A percentile compares a stretch with the other conserved stretches of the same genome.
Conservation (phyloP, 1,140 invertebrate species). For the Colletes latitarsis region DNA sequence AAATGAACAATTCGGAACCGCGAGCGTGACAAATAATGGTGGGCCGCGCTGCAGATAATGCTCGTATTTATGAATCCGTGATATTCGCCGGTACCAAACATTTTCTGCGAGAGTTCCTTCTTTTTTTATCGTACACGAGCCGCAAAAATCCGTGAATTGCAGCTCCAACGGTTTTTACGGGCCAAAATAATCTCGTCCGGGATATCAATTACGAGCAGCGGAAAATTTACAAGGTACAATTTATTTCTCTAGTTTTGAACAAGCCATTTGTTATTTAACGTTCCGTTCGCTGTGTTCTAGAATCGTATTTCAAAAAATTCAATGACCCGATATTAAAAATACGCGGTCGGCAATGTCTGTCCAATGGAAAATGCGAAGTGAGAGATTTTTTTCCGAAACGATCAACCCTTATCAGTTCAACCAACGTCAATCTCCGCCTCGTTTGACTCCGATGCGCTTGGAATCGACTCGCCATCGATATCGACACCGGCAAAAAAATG, state of each 20-base stretch:
- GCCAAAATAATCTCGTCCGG: neutral
- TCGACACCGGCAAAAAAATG: neutral
- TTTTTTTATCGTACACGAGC: constrained; percentile 5
- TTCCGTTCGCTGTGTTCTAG: too few species aligned
- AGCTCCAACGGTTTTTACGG: neutral
- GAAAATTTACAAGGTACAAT: too few species aligned
- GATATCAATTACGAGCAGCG: neutral
- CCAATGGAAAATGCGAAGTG: neutral
- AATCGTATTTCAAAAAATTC: too few species aligned
- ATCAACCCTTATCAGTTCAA: neutral
- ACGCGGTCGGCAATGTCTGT: too few species aligned
- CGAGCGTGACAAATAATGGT: constrained; percentile 23
- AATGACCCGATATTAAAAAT: too few species aligned
- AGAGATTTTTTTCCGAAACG: neutral
- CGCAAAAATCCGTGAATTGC: neutral
- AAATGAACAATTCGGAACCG: constrained; percentile 16
- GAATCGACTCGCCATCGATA: neutral
- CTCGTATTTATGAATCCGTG: constrained; percentile 34
- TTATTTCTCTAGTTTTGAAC: too few species aligned
- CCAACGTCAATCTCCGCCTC: neutral
- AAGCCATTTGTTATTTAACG: too few species aligned
- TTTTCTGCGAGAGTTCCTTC: neutral
- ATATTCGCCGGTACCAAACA: neutral
- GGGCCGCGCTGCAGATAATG: constrained; percentile 11
- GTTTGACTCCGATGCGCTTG: too few species aligned